Base-by-base conservation (phyloP, 2,888 invertebrate species). In the Cryptocephalus primarius region DNA sequence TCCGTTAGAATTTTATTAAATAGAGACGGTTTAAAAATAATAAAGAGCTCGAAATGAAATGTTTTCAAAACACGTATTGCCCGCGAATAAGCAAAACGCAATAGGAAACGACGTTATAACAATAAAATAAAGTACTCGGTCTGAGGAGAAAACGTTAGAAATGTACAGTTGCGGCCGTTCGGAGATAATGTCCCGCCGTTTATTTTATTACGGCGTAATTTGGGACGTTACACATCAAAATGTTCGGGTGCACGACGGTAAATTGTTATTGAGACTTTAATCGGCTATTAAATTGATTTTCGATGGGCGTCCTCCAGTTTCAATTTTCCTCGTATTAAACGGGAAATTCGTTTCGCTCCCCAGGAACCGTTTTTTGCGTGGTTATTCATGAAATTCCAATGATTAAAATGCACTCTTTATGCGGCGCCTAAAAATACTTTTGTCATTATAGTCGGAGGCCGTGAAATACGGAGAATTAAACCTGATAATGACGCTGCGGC, bases 21-120 rank as follows among this genome's bases (percentile, higher is more conserved):
- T 42, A 48, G 47, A 41, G 46, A 47, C 50, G 39, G 48, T 42
- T 48, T 42, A 44, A 49, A 49, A 48, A 51, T 50, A 43, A 52
- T 54, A 52, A 49, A 52, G 43, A 48, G 36, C 22, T 32, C 44
- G 43, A 44, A 50, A 52, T 52, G 51, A 51, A 53, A 53, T 47
- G 52, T 55, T 54, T 51, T 51, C 43, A 44, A 50, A 55, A 46
- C 55, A 52, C 50, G 51, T 52, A 48, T 11, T 13, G 43, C 42
- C 36, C 45, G 44, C 47, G 45, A 50, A 48, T 48, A 45, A 51
- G 51, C 47, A 53, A 57, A 53, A 55, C 50, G 58, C 53, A 56
- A 58, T 58, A 58, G 54, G 57, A 54, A 59, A 59, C 57, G 52
- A 55, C 53, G 57, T 56, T 60, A 60, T 60, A 61, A 61, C 60